Percentiles rank a stretch among this genome's conserved stretches.
Conservation (phyloP, 2,113 vertebrate species). For the Tiliqua scincoides region DNA sequence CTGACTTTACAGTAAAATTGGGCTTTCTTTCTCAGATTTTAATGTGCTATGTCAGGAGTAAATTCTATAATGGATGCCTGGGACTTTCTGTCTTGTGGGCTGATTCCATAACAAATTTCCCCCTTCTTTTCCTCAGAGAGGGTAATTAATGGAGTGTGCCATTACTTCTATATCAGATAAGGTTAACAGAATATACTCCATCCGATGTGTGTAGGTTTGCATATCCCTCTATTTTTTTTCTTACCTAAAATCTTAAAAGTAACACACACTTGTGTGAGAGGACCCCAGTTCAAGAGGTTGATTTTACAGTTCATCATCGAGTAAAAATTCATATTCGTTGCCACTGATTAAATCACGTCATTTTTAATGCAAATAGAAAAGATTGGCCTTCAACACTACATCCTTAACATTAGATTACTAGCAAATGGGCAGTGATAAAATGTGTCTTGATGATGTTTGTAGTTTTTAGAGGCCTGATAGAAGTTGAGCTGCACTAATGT, state of each 20-base stretch:
- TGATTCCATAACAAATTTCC: constrained; percentile 77
- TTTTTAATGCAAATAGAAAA: neutral
- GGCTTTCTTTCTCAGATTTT: constrained; percentile 75
- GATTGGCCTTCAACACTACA: neutral
- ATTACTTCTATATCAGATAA: constrained; percentile 70
- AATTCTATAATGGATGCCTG: constrained; percentile 77
- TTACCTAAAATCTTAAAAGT: constrained; percentile 34
- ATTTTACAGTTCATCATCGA: constrained; percentile 22
- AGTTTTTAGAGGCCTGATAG: neutral
- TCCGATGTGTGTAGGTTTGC: constrained; percentile 43
- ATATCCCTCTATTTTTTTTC: constrained; percentile 23
- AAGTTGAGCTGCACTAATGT: neutral
- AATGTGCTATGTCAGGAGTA: constrained; percentile 81
- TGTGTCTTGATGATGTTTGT: too few relatives aligned
- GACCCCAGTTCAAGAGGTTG: constrained; percentile 21
- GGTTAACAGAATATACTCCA: constrained; percentile 60
- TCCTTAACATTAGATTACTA: neutral
- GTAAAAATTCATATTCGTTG: neutral
- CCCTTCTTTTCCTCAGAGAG: constrained; percentile 74
- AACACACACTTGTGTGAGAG: constrained; percentile 28
- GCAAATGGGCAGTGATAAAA: neutral
- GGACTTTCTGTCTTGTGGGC: constrained; percentile 77
- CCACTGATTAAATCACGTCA: neutral
- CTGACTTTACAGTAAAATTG: constrained; percentile 78
- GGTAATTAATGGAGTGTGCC: constrained; percentile 80